A percentile compares a stretch with the other conserved stretches of the same genome.
Conservation (phyloP, 2,888 invertebrate genomes). For the Palloptera scutellata region DNA sequence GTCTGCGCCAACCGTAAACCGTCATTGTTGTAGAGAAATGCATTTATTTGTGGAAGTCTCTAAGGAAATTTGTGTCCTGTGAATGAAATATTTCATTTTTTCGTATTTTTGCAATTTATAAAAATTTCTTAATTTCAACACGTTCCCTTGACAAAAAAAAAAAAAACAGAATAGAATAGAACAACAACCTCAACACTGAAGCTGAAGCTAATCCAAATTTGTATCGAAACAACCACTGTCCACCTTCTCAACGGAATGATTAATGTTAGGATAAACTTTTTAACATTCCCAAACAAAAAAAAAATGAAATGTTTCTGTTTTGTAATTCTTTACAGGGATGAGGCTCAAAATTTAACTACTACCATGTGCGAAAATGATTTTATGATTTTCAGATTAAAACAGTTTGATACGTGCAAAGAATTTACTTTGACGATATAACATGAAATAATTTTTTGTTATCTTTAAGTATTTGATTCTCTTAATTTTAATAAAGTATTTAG, state of each 20-base stretch:
- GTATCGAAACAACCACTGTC: constrained; percentile 29
- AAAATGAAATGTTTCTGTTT: neutral
- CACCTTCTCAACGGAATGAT: constrained; percentile 29
- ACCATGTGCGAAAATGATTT: constrained; percentile 22
- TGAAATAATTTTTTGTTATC: neutral
- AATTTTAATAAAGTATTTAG: too few relatives aligned
- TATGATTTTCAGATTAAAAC: constrained; percentile 23
- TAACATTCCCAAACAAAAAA: constrained; percentile 23
- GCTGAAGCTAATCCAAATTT: constrained; percentile 31
- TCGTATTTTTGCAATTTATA: constrained; percentile 40
- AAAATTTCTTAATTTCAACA: constrained; percentile 43
- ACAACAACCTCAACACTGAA: neutral
- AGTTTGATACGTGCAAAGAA: constrained; percentile 19
- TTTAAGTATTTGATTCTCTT: constrained; percentile 1
- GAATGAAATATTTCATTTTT: constrained; percentile 36
- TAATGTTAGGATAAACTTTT: constrained; percentile 32
- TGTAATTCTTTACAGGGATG: too few relatives aligned
- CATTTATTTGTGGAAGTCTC: constrained; percentile 39
- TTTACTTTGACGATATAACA: neutral
- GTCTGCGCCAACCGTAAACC: constrained; percentile 15
- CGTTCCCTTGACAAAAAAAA: constrained; percentile 26
- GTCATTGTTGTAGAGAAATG: constrained; percentile 29
- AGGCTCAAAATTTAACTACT: too few relatives aligned
- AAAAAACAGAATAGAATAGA: too few relatives aligned
- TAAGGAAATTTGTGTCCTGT: constrained; percentile 42